Evolutionary conservation across 2,888 invertebrate genomes (phyloP), one percentile per base, ranked within the genome.

Genomic region (Clistopyga incitator): DNA sequence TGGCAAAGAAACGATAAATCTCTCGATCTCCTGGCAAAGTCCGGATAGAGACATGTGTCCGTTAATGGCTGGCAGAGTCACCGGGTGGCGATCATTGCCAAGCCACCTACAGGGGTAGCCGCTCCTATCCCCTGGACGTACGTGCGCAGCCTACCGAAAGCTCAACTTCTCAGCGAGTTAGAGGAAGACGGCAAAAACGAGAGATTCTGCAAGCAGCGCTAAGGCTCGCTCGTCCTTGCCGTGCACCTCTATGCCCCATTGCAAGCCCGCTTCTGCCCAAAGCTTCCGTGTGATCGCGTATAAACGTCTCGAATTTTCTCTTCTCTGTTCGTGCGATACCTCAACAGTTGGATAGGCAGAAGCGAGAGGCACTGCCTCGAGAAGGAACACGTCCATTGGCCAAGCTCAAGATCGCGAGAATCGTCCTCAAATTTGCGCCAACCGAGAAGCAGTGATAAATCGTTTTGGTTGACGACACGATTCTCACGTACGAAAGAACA

Each of bases 81-180:
- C 92, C 91, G 90, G 91, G 88, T 91, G 92, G 91, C 90, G 92
- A 92, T 92, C 92, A 92, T 92, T 92, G 92, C 92, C 92, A 91
- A 91, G 88, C 90, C 88, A 89, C 88, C 90, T 88, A 88, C 86
- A 88, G 89, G 87, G 75, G 61, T 76, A 70, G 67, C 56, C 84
- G 81, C 70, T 77, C 89, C 90, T 88, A 88, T 90, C 86, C 86
- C 79, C 75, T 78, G 86, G 81, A 67, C 78, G 88, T 92, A 92
- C 92, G 92, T 92, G 92, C 91, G 83, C 88, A 80, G 92, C 91
- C 88, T 92, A 87, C 90, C 84, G 84, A 92, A 91, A 89, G 61
- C 82, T 79, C 71, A 78, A 65, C 65, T 81, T 77, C 54, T 50
- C 68, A 52, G 67, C 18, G 68, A 50, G 68, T 11, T n/a, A 54